These are phyloP conservation scores for Tor tambroides DNA, from an alignment of 2,113 vertebrate genomes.

Conservation along the genomic window DNA sequence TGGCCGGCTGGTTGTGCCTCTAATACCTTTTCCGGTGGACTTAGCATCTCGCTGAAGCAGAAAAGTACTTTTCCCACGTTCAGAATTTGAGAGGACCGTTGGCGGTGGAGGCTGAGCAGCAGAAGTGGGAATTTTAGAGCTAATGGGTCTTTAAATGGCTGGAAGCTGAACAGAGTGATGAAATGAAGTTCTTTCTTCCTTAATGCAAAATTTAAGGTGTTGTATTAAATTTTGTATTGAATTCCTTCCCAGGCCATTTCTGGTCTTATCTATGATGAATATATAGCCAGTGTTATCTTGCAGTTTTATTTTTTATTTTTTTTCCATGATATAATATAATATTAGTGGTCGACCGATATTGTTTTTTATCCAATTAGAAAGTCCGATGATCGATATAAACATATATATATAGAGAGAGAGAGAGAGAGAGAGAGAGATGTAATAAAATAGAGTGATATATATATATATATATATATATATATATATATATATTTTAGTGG, in stretches of 20 bases:
- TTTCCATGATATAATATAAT: neutral
- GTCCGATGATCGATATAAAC: too few relatives aligned
- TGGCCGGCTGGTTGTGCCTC: constrained; percentile 14
- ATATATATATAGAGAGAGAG: too few relatives aligned
- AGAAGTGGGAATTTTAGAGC: constrained; percentile 18
- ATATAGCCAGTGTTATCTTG: neutral
- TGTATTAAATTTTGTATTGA: neutral
- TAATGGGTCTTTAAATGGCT: constrained; percentile 49
- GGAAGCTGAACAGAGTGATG: neutral
- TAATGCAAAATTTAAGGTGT: constrained; percentile 10
- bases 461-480: too few relatives aligned
- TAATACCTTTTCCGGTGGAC: constrained; percentile 67
- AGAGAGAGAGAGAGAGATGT: too few relatives aligned
- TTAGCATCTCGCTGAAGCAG: constrained; percentile 77
- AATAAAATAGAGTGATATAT: too few relatives aligned
- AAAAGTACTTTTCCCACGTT: constrained; percentile 75
- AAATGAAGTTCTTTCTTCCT: neutral
- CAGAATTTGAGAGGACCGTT: constrained; percentile 68
- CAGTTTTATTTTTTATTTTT: neutral
- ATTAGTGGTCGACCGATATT: too few relatives aligned
- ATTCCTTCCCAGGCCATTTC: neutral
- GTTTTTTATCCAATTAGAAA: too few relatives aligned
- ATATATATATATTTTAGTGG: too few relatives aligned
- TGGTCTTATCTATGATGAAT: neutral
- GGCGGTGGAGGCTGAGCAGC: constrained; percentile 58